Percentiles rank a stretch among this genome's conserved stretches.
Conservation (phyloP, 2,797 vertebrate species). For the Limnodromus scolopaceus region DNA sequence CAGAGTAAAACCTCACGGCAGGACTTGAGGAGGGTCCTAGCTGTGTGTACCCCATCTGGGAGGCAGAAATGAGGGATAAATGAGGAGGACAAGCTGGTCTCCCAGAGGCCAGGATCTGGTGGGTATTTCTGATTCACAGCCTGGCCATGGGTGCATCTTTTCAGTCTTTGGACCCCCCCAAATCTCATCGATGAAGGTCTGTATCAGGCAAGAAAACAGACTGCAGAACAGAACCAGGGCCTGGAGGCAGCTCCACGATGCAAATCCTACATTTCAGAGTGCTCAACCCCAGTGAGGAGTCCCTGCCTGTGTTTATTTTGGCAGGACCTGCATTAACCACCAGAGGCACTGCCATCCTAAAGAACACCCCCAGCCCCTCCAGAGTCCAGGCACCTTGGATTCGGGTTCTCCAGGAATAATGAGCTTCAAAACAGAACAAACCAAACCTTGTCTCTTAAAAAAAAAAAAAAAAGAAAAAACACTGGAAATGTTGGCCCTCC, state of each 20-base stretch:
- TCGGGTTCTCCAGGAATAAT: not conserved
- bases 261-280: not conserved
- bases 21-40: not conserved
- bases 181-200: fast-evolving
- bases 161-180: not conserved
- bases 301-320: not conserved
- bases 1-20: not conserved
- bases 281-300: no score
- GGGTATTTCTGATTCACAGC: not conserved
- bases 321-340: not conserved
- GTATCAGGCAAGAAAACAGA: fast-evolving
- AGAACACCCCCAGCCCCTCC: not conserved
- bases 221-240: not conserved
- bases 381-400: not conserved
- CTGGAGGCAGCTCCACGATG: fast-evolving
- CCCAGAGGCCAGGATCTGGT: not conserved
- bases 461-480: not conserved
- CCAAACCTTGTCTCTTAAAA: not conserved
- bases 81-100: not conserved
- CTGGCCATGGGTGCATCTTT: no score
- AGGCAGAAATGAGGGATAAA: not conserved
- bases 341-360: not conserved
- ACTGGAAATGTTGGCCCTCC: not conserved
- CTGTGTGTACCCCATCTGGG: not conserved
- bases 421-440: not conserved